phyloP scores from a whole-genome alignment of 2,113 vertebrate genomes.

The Gobiocypris rarus region DNA sequence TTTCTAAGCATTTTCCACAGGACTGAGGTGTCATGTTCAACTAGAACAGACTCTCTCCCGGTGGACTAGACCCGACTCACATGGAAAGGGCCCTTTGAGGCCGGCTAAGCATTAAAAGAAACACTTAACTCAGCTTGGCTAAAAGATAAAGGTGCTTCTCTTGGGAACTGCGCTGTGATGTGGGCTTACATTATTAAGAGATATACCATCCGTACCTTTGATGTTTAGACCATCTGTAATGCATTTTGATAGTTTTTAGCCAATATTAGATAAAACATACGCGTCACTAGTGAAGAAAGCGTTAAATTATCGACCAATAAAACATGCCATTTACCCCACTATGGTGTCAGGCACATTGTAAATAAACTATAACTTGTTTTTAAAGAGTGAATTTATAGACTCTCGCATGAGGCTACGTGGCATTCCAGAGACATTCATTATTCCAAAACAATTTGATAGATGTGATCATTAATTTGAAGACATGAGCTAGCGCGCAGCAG shows the following conservation, averaged over 20 bases:
- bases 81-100: slow-evolving; percentile 35
- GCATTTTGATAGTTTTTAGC: neutral
- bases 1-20: slow-evolving; percentile 34
- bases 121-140: slow-evolving; percentile 23
- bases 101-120: slow-evolving; percentile 32
- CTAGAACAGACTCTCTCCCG: slow-evolving; percentile 32
- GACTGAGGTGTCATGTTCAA: slow-evolving; percentile 40
- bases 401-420: slow-evolving; percentile 66
- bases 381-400: slow-evolving; percentile 73
- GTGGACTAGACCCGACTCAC: slow-evolving; percentile 33
- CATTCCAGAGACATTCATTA: slow-evolving; percentile 72
- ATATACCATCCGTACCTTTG: slow-evolving; percentile 6
- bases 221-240: neutral
- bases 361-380: slow-evolving; percentile 69
- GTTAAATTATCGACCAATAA: slow-evolving; percentile 47
- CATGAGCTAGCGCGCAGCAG: slow-evolving; percentile 65
- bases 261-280: neutral
- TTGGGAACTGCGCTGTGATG: slow-evolving; percentile 11
- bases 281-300: neutral
- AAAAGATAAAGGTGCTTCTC: slow-evolving; percentile 36
- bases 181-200: slow-evolving; percentile 31
- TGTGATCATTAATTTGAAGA: slow-evolving; percentile 78
- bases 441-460: slow-evolving; percentile 77
- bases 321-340: slow-evolving; percentile 27
- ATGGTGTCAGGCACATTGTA: slow-evolving; percentile 54